A percentile compares a stretch with the other conserved stretches of the same genome.
phyloP scores from a whole-genome alignment of 1,140 invertebrate genomes.

The Zeugodacus cucurbitae region DNA sequence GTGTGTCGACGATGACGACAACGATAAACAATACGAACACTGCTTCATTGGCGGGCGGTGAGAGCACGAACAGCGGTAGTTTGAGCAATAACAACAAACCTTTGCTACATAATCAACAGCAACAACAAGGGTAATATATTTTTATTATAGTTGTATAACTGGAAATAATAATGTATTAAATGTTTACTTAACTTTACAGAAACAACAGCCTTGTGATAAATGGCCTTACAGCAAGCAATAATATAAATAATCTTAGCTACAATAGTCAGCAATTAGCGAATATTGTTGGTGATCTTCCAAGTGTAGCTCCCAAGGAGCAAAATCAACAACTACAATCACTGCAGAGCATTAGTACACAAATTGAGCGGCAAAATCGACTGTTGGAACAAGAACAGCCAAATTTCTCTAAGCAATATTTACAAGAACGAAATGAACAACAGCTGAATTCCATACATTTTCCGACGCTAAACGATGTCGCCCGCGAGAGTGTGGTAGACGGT shows the following conservation, averaged over 20 bases:
- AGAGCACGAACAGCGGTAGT: not conserved
- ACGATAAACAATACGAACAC: not conserved
- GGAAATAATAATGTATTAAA: not conserved
- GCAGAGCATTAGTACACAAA: conserved; percentile 12
- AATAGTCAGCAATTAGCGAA: conserved; percentile 38
- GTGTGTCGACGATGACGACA: not conserved
- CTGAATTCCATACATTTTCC: not conserved
- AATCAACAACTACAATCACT: conserved; percentile 33
- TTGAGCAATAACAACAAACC: conserved; percentile 36
- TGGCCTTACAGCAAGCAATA: conserved; percentile 63
- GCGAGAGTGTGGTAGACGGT: not conserved
- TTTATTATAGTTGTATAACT: not conserved
- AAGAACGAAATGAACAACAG: not conserved
- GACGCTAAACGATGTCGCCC: not conserved
- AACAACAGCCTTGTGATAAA: conserved; percentile 60
- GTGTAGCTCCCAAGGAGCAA: conserved; percentile 48
- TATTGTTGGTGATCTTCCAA: conserved; percentile 44
- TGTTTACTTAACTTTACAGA: conserved; percentile 24
- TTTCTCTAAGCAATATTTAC: conserved; percentile 16
- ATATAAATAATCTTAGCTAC: conserved; percentile 43
- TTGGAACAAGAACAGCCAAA: conserved; percentile 23
- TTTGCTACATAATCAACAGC: conserved; percentile 37
- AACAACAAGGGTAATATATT: conserved; percentile 41
- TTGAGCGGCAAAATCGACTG: conserved; percentile 4
- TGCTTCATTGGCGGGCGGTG: conserved; percentile 9